Evolutionary conservation across 2,113 vertebrate genomes (phyloP).

Genomic region (Microcebus lehilahytsara): DNA sequence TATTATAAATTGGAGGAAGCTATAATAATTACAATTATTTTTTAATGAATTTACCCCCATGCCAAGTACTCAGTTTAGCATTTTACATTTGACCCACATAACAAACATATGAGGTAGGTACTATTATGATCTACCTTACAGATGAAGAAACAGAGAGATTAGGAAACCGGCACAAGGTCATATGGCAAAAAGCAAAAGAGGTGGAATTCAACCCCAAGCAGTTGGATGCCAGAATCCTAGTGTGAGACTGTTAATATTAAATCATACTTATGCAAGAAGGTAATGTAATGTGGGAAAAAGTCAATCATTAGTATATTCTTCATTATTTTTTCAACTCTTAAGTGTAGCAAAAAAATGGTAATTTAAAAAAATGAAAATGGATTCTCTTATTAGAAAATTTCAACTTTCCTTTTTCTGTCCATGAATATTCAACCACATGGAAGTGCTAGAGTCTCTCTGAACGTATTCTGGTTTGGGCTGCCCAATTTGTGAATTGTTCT

Average conservation of each 20-base stretch:
- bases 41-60: slow-evolving; percentile 25
- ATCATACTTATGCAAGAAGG: slow-evolving; percentile 7
- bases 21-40: slow-evolving; percentile 9
- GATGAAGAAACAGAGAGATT: slow-evolving; percentile 36
- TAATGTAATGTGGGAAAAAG: not conserved
- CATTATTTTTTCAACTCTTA: slow-evolving; percentile 29
- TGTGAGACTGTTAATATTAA: not conserved
- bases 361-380: not conserved
- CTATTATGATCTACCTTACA: slow-evolving; percentile 1
- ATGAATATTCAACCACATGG: no score
- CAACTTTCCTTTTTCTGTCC: no score
- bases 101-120: not conserved
- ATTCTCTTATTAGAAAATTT: slow-evolving; percentile 49
- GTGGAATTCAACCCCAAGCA: slow-evolving; percentile 32
- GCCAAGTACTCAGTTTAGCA: not conserved
- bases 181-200: slow-evolving; percentile 18
- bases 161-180: not conserved
- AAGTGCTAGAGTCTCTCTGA: no score
- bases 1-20: not conserved
- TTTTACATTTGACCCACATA: slow-evolving; percentile 5
- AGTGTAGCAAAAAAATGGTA: slow-evolving; percentile 13
- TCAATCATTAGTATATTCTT: slow-evolving; percentile 11
- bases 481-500: no score
- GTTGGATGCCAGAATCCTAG: slow-evolving; percentile 1
- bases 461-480: no score